phyloP scores from a whole-genome alignment of 1,140 invertebrate species.

The Drosophila albomicans region DNA sequence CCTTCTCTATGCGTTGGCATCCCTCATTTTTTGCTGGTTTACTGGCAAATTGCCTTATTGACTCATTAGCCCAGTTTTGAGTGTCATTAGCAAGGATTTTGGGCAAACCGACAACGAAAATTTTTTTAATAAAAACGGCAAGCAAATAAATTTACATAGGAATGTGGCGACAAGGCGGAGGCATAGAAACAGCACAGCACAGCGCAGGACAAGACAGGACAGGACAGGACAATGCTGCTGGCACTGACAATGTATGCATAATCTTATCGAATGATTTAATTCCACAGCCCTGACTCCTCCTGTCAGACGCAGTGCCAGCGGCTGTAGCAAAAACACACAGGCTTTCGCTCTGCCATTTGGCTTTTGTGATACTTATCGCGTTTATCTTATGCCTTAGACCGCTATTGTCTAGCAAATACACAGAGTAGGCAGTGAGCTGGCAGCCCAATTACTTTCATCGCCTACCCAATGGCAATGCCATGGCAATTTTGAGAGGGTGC shows the following conservation, averaged over 20 bases:
- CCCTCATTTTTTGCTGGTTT: constrained; percentile 27
- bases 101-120: constrained; percentile 23
- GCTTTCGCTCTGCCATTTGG: constrained; percentile 15
- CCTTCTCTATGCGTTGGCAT: background rate
- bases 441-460: constrained; percentile 37
- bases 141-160: constrained; percentile 71
- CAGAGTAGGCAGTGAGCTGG: constrained; percentile 18
- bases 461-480: constrained; percentile 35
- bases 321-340: background rate
- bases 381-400: constrained; percentile 18
- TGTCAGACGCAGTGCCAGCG: constrained; percentile 38
- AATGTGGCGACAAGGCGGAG: constrained; percentile 37
- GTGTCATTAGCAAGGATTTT: constrained; percentile 66
- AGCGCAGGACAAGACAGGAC: background rate
- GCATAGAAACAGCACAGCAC: background rate
- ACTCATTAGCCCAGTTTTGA: constrained; percentile 77
- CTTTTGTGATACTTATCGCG: constrained; percentile 45
- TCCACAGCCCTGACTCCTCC: constrained; percentile 39
- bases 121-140: constrained; percentile 72
- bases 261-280: constrained; percentile 83
- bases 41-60: constrained; percentile 72
- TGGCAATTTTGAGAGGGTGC: constrained; percentile 36
- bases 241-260: constrained; percentile 64
- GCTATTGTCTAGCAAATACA: constrained; percentile 37
- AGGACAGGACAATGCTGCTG: constrained; percentile 31